Base-by-base conservation (phyloP, 2,113 vertebrate species). In the Oreotrochilus melanogaster region DNA sequence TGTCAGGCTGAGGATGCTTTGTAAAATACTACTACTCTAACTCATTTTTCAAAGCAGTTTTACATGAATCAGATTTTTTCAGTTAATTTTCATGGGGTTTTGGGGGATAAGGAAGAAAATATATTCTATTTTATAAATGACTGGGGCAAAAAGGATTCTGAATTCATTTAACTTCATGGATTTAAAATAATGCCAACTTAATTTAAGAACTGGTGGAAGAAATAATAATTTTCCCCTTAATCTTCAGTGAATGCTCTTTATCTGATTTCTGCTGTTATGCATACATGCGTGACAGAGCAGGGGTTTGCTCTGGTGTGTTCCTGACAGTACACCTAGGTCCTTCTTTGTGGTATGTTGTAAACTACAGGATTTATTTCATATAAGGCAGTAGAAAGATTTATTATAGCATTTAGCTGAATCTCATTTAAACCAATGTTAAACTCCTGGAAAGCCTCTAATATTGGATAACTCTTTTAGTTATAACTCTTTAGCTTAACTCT, bases 161-260 rank as follows among this genome's bases (percentile, higher is more conserved):
- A 92, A 97, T 94, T 93, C 95, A 86, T 94, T 92, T 88, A 90
- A 73, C 23, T 82, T 84, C 88, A 95, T 92, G 65, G 92, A 93
- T 92, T 86, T 78, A 70, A 96, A 95, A 94, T 80, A 95, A 89
- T 71, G 64, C 51, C 60, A 87, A 92, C 22, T 94, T 73, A 90
- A 93, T 76, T 82, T 48, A 76, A 96, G 73, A 93, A 81, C 69
- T 79, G 6, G 61, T 95, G 61, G 47, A 91, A 88, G 51, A 78
- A 80, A 95, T 33, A 1, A 50, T 75, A 70, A 83, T 88, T 94
- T 71, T 61, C 88, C 35, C 81, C 39, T 74, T 92, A 82, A 85
- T 75, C 14, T 67, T 70, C 33, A 80, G 51, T 70, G 86, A 54
- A 50, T 86, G 21, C 13, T 39, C 25, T 67, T 57, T 69, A 71